A percentile compares a stretch with the other conserved stretches of the same genome.
Conservation (phyloP, 2,888 invertebrate species). For the Hypselothyrea guttata region DNA sequence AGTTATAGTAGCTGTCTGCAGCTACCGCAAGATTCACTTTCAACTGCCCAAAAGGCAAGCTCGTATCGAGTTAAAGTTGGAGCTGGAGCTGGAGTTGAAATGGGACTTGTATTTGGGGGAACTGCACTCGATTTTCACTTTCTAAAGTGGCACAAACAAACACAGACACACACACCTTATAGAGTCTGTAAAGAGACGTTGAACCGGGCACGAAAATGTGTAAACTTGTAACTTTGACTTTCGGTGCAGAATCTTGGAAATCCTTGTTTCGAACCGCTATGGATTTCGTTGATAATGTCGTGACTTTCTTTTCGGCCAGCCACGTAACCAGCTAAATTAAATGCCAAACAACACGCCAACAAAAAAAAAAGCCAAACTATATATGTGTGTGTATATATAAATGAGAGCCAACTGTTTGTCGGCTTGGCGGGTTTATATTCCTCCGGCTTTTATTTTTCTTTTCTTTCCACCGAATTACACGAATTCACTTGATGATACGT, state of each 20-base stretch:
- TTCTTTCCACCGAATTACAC: constrained; percentile 40
- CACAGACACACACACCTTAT: constrained; percentile 12
- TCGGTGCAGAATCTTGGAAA: constrained; percentile 76
- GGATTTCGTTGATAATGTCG: constrained; percentile 45
- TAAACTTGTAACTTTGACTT: constrained; percentile 76
- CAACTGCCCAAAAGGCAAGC: constrained; percentile 43
- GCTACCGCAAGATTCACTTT: constrained; percentile 67
- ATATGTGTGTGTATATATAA: too few relatives aligned
- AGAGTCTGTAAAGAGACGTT: constrained; percentile 40
- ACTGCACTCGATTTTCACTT: constrained; percentile 74
- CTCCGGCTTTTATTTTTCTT: constrained; percentile 23
- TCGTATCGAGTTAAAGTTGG: constrained; percentile 10
- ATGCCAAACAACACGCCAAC: constrained; percentile 60
- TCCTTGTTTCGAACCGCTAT: constrained; percentile 63
- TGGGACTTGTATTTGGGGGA: constrained; percentile 28
- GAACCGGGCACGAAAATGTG: constrained; percentile 61
- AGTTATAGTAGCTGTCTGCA: constrained; percentile 30
- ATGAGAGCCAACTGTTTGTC: constrained; percentile 46
- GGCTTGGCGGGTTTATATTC: constrained; percentile 31
- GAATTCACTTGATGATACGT: constrained; percentile 25
- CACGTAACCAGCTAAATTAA: constrained; percentile 71
- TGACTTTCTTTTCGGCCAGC: constrained; percentile 71
- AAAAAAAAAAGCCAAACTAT: too few relatives aligned
- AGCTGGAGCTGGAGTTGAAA: constrained; percentile 27
- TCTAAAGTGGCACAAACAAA: constrained; percentile 69